Evolutionary conservation across 2,113 vertebrate genomes (phyloP), one percentile per base, ranked within the genome.

Genomic region (Oncorhynchus mykiss): DNA sequence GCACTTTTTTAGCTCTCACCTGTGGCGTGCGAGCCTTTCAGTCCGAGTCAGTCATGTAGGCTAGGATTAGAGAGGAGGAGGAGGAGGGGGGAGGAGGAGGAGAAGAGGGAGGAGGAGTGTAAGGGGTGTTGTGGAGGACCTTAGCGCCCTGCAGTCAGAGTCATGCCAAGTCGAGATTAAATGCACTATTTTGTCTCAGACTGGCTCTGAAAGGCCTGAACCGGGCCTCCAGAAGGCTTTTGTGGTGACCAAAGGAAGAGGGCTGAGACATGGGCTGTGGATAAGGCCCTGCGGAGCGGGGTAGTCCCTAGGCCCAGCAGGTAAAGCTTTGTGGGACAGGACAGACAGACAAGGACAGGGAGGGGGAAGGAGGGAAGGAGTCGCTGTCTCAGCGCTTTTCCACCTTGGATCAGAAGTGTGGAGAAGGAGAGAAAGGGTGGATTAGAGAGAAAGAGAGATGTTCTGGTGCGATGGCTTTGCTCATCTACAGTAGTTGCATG

Each of bases 41-140:
- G 85, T 77, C 59, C 77, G 82, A 90, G 83, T 83, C 88, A 86
- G 86, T 89, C 89, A 89, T 90, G 88, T 90, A 90, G 90, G 88
- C 83, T 85, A 72, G 83, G 90, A 90, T 90, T 91, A 87, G 79
- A 80, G 57, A 60, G 6, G 60, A 16, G 60, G n/a, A 31, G n/a
- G 4, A 34, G 31, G 31, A 16, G 60, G 57, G 57, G 12, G 13
- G 11, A 59, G 5, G 60, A 16, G 60, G 31, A 31, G n/a, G 5
- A 34, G 34, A 1, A 16, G 78, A 75, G 82, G 78, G 82, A 80
- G 80, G 79, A 48, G 70, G 79, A 74, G 76, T 82, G 57, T 78
- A 22, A 24, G 54, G 62, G 9, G 18, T 67, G 73, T 81, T 80
- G 81, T 79, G 79, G 82, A 79, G 24, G 80, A 86, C 85, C 82